Evolutionary conservation across 2,888 invertebrate species (phyloP).

Genomic region (Sarcophaga caerulescens): DNA sequence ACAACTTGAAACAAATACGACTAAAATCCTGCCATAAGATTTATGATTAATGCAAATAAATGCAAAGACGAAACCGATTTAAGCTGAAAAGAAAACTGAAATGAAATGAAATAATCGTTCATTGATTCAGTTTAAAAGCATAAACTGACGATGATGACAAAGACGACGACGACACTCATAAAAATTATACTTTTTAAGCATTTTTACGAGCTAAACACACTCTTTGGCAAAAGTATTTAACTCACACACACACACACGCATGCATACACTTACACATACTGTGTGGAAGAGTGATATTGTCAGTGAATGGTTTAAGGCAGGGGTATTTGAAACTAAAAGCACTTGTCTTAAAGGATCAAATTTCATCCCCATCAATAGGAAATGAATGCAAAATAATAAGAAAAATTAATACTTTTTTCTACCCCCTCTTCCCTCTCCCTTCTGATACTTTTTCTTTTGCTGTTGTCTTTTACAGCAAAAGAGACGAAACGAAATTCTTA

Average conservation of each 20-base stretch:
- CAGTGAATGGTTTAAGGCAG: constrained; percentile 50
- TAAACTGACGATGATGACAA: constrained; percentile 21
- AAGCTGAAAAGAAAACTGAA: background rate
- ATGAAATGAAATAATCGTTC: constrained; percentile 58
- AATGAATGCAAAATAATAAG: constrained; percentile 48
- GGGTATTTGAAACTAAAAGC: constrained; percentile 50
- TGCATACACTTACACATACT: background rate
- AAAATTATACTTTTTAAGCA: constrained; percentile 22
- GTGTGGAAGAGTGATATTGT: constrained; percentile 42
- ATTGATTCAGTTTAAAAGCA: constrained; percentile 55
- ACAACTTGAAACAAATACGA: constrained; percentile 26
- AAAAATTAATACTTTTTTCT: constrained; percentile 40
- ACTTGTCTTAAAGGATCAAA: constrained; percentile 76
- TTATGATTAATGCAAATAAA: constrained; percentile 76
- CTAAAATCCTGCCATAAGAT: constrained; percentile 34
- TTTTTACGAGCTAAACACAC: constrained; percentile 39
- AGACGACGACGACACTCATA: background rate
- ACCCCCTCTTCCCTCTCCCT: background rate
- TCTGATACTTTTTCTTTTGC: background rate
- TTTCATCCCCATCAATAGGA: constrained; percentile 79
- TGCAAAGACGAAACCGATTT: constrained; percentile 1
- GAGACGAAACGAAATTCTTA: background rate
- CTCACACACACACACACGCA: background rate
- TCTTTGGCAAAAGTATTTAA: background rate
- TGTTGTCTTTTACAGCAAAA: too few species aligned